Conservation (phyloP, 2,888 invertebrate species). For the Euplexia lucipara region DNA sequence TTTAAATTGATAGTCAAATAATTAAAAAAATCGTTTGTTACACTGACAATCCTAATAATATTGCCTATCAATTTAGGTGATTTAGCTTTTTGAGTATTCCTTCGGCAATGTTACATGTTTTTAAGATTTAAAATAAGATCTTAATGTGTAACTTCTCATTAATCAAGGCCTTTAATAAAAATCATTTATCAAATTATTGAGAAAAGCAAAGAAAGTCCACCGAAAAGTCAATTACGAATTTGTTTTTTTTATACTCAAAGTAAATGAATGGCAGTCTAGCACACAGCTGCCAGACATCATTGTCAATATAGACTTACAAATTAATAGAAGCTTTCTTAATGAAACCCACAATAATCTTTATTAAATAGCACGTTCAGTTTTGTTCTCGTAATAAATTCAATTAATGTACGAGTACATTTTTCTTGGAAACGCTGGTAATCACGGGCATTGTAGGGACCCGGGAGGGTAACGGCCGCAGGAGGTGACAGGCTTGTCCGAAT, state of each 20-base stretch:
- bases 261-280: not conserved
- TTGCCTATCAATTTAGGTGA: too few relatives aligned
- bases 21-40: too few relatives aligned
- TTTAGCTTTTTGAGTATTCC: too few relatives aligned
- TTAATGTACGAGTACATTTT: not conserved
- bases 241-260: not conserved
- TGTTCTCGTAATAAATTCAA: not conserved
- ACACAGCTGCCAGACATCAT: slow-evolving; percentile 1
- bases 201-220: not conserved
- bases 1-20: too few relatives aligned
- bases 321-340: not conserved
- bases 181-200: too few relatives aligned
- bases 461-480: not conserved
- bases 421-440: not conserved
- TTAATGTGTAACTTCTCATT: too few relatives aligned
- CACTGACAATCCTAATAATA: too few relatives aligned
- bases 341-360: not conserved
- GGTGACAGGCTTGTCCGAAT: not conserved
- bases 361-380: not conserved
- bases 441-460: not conserved
- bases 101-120: too few relatives aligned
- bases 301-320: not conserved
- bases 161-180: too few relatives aligned
- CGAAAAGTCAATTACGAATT: not conserved
- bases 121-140: too few relatives aligned